A percentile compares a stretch with the other conserved stretches of the same genome.
Conservation (phyloP, 2,888 invertebrate genomes). For the Hirtodrosophila trivittata region DNA sequence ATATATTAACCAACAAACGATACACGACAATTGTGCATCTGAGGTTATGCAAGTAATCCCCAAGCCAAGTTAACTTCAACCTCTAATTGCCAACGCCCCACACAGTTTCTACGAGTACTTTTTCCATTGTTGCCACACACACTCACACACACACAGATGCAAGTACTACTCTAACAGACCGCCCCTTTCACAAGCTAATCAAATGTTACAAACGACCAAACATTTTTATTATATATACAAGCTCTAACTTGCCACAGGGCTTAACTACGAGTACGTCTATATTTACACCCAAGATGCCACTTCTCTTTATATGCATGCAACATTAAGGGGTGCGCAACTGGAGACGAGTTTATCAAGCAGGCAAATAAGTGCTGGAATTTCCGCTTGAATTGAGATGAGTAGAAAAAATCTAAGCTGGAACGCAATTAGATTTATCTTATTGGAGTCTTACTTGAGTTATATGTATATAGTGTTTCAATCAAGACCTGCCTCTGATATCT, state of each 20-base stretch:
- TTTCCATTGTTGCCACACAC: conserved; percentile 39
- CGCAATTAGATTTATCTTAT: no score
- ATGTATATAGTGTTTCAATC: no score
- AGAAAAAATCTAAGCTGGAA: neutral
- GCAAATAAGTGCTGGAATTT: neutral
- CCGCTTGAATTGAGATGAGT: neutral
- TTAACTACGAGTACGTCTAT: conserved; percentile 52
- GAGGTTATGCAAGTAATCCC: conserved; percentile 51
- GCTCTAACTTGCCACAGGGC: conserved; percentile 67
- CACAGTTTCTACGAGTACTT: neutral
- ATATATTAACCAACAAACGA: conserved; percentile 59
- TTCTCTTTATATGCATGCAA: conserved; percentile 14
- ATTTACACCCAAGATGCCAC: conserved; percentile 13
- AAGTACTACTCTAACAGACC: conserved; percentile 6
- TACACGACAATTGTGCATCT: conserved; percentile 32
- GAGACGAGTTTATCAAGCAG: no score
- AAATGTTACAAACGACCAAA: conserved; percentile 71
- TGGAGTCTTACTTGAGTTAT: no score
- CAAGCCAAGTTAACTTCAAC: conserved; percentile 62
- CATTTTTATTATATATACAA: conserved; percentile 66
- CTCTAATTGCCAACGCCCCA: conserved; percentile 68
- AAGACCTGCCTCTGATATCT: no score
- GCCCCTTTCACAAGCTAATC: conserved; percentile 65
- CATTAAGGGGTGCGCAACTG: no score
- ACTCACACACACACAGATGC: no score